Evolutionary conservation across 2,888 invertebrate species (phyloP).

Genomic region (Diloba caeruleocephala): DNA sequence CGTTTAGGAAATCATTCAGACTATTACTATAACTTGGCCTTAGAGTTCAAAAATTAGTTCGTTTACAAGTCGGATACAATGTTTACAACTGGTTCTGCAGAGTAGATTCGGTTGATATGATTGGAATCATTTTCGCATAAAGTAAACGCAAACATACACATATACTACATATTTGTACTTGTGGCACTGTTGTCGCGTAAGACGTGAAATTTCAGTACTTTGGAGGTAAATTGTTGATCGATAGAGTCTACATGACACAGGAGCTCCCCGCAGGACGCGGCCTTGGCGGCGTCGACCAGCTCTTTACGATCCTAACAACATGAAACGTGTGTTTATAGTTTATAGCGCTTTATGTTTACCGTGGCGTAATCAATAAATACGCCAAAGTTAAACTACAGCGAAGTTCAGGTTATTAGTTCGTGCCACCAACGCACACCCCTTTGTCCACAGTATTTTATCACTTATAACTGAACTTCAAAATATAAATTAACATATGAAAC

Average conservation of each 20-base stretch:
- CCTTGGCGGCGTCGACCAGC: conserved; percentile 50
- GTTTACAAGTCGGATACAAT: too few species aligned
- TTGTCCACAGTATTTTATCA: conserved; percentile 18
- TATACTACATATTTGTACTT: too few species aligned
- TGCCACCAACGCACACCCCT: conserved; percentile 21
- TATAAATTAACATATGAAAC: too few species aligned
- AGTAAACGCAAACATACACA: too few species aligned
- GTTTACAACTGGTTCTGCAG: too few species aligned
- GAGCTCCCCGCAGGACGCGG: conserved; percentile 54
- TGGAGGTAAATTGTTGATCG: conserved; percentile 51
- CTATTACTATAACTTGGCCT: too few species aligned
- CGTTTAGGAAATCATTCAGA: too few species aligned
- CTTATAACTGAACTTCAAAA: too few species aligned
- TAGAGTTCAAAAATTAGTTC: background rate
- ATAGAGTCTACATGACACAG: conserved; percentile 52
- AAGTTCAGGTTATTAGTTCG: conserved; percentile 18
- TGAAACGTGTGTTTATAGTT: conserved; percentile 32
- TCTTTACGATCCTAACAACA: conserved; percentile 40
- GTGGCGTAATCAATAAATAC: conserved; percentile 43
- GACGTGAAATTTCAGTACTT: conserved; percentile 31
- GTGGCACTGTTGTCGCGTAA: conserved; percentile 2
- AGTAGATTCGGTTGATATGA: background rate
- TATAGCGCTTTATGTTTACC: conserved; percentile 31
- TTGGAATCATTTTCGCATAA: conserved; percentile 3
- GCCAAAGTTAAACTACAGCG: conserved; percentile 3